Evolutionary conservation across 2,888 invertebrate genomes (phyloP).

Genomic region (Anodontia alba): DNA sequence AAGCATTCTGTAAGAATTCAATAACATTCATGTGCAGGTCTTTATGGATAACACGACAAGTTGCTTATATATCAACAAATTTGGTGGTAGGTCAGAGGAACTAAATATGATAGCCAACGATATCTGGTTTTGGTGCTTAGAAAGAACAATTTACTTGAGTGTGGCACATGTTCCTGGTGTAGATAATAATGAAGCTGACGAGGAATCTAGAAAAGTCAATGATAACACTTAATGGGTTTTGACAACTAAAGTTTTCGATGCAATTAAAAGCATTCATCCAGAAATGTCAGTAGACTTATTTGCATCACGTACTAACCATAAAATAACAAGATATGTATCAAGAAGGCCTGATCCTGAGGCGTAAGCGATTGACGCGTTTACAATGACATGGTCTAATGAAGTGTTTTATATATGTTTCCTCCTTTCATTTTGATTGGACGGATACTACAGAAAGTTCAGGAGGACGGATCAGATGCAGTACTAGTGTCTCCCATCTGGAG

Average conservation of each 20-base stretch:
- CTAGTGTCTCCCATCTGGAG: slow-evolving; percentile 30
- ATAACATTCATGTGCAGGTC: not conserved
- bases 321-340: slow-evolving; percentile 35
- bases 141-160: slow-evolving; percentile 25
- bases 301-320: slow-evolving; percentile 39
- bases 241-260: not conserved
- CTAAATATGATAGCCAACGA: slow-evolving; percentile 15
- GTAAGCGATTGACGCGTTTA: slow-evolving; percentile 32
- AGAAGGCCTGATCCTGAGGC: slow-evolving; percentile 43
- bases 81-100: slow-evolving; percentile 21
- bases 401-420: slow-evolving; percentile 28
- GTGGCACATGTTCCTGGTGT: slow-evolving; percentile 35
- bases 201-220: not conserved
- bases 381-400: slow-evolving; percentile 13
- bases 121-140: slow-evolving; percentile 43
- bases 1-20: slow-evolving; percentile 11
- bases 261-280: not conserved
- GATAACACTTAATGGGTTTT: slow-evolving; percentile 41
- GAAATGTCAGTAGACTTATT: slow-evolving; percentile 36
- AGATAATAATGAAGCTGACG: not conserved
- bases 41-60: slow-evolving; percentile 26
- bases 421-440: slow-evolving; percentile 39
- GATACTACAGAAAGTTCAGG: slow-evolving; percentile 24
- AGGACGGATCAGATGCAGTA: slow-evolving; percentile 24
- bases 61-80: slow-evolving; percentile 29